Conservation (phyloP, 2,888 invertebrate genomes). For the Clanis bilineata region DNA sequence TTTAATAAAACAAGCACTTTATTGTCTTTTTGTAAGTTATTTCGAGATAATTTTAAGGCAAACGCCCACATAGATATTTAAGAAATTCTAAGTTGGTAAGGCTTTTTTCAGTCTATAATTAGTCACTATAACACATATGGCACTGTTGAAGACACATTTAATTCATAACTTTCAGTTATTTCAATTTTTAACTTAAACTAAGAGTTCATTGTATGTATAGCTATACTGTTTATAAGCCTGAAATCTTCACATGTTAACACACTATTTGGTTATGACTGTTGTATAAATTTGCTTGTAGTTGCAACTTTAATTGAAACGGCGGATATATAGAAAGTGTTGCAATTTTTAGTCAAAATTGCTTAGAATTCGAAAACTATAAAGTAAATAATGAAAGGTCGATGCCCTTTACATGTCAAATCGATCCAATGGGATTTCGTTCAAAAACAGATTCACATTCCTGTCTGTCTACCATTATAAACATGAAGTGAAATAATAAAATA, state of each 20-base stretch:
- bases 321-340: neutral
- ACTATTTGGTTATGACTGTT: neutral
- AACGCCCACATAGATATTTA: conserved; percentile 49
- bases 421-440: conserved; percentile 22
- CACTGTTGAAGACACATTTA: conserved; percentile 45
- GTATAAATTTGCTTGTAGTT: neutral
- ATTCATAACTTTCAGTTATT: conserved; percentile 48
- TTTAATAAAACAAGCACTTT: neutral
- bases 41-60: neutral
- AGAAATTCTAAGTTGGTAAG: conserved; percentile 25
- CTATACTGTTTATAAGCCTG: conserved; percentile 72
- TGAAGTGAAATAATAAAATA: too few species aligned
- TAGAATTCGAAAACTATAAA: neutral
- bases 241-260: too few species aligned
- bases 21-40: neutral
- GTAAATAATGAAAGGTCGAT: neutral
- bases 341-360: neutral
- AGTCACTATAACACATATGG: conserved; percentile 23
- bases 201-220: conserved; percentile 72
- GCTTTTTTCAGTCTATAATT: conserved; percentile 16
- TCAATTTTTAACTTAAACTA: conserved; percentile 43
- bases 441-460: neutral
- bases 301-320: neutral
- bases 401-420: conserved; percentile 27
- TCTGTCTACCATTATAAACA: too few species aligned